Conservation (phyloP, 2,797 vertebrate species). For the Cossypha niveicapilla region DNA sequence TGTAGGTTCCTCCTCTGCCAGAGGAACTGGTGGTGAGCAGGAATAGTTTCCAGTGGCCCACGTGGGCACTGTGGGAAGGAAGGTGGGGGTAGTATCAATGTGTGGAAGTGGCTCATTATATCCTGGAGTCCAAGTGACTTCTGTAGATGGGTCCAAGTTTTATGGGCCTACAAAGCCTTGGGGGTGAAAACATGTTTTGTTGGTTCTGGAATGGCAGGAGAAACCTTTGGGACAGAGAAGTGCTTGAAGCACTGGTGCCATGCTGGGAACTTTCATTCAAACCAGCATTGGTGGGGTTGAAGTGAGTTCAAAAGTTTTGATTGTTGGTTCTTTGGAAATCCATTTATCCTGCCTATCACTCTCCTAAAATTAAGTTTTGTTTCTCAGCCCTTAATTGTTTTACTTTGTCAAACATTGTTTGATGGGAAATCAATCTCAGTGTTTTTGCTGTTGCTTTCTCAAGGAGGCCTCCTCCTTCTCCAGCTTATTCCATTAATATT, state of each 20-base stretch:
- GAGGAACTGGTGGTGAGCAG: neutral
- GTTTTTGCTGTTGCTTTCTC: neutral
- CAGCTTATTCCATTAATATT: conserved; percentile 19
- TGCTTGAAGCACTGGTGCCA: neutral
- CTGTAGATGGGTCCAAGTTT: neutral
- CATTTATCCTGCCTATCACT: neutral
- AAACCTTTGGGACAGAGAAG: neutral
- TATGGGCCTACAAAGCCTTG: neutral
- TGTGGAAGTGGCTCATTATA: neutral
- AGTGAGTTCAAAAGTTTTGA: neutral
- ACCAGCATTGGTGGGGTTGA: neutral
- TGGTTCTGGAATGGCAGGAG: neutral
- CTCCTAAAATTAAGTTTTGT: neutral
- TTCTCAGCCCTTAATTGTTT: conserved; percentile 8
- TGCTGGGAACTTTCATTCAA: neutral
- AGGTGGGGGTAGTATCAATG: rapidly evolving
- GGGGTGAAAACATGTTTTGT: neutral
- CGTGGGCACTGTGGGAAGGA: neutral
- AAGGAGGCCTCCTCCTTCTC: neutral
- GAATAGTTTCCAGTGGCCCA: neutral
- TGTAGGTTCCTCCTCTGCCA: neutral
- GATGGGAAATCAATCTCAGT: conserved; percentile 36
- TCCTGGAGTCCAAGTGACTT: neutral
- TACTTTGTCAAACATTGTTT: conserved; percentile 1
- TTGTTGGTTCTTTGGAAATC: neutral